phyloP scores from a whole-genome alignment of 2,797 vertebrate genomes.

The Leptatherina wallacei region DNA sequence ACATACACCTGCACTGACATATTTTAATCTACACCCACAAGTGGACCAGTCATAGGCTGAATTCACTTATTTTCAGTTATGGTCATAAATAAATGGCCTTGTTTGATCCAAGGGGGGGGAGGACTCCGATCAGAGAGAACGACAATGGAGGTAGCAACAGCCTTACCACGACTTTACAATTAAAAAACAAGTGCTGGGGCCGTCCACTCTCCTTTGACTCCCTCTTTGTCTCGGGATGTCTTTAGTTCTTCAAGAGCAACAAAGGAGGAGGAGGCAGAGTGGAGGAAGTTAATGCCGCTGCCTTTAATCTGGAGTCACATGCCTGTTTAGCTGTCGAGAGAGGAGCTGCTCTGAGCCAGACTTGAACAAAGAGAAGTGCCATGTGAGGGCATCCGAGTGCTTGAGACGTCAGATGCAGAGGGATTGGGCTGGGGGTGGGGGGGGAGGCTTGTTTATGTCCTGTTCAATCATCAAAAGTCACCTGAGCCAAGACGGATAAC shows the following conservation, averaged over 20 bases:
- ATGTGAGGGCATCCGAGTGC: slow-evolving; percentile 25
- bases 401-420: neutral
- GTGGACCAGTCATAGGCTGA: slow-evolving; percentile 17
- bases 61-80: neutral
- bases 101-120: slow-evolving; percentile 40
- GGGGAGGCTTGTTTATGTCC: slow-evolving; percentile 2
- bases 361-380: neutral
- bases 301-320: slow-evolving; percentile 56
- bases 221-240: slow-evolving; percentile 6
- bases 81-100: slow-evolving; percentile 25
- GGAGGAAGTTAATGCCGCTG: slow-evolving; percentile 35
- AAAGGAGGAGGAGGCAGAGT: slow-evolving; percentile 4
- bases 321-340: slow-evolving; percentile 23
- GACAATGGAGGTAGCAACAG: slow-evolving; percentile 29
- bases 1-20: neutral
- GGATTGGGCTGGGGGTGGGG: neutral
- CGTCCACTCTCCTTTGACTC: slow-evolving; percentile 10
- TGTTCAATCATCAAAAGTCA: slow-evolving; percentile 8
- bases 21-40: neutral
- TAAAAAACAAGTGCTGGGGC: slow-evolving; percentile 29
- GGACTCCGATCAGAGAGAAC: neutral
- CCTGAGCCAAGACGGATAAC: neutral
- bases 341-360: slow-evolving; percentile 15
- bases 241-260: slow-evolving; percentile 26
- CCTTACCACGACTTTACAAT: slow-evolving; percentile 20